Conservation (phyloP, 2,113 vertebrate genomes). For the Shinisaurus crocodilurus region DNA sequence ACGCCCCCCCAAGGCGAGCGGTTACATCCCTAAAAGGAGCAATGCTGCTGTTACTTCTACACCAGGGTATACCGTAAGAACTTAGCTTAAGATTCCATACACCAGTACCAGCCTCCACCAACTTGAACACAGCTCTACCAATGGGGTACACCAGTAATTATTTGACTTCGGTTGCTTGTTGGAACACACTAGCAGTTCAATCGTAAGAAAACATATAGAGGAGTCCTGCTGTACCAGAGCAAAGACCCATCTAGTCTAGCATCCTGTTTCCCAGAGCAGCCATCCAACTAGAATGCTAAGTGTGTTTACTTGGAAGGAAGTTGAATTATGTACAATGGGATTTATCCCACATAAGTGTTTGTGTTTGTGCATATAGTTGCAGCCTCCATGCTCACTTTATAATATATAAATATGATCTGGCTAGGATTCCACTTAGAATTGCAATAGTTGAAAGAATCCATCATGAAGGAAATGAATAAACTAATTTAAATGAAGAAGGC, state of each 20-base stretch:
- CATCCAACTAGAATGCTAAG: background rate
- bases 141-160: background rate
- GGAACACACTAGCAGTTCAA: background rate
- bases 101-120: background rate
- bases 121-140: background rate
- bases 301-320: background rate
- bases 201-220: background rate
- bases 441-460: background rate
- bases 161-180: background rate
- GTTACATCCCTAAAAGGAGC: no score
- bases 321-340: background rate
- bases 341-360: background rate
- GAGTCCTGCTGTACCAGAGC: background rate
- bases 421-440: background rate
- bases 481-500: slow-evolving; percentile 17
- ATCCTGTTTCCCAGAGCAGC: background rate
- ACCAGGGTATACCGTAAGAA: background rate
- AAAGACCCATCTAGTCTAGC: background rate
- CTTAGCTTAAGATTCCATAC: no score
- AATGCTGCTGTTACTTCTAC: background rate
- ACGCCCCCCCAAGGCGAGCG: no score
- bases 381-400: background rate
- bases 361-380: background rate
- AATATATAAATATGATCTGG: background rate
- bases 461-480: slow-evolving; percentile 16